These are phyloP conservation scores for Drosophila hawaiiensis DNA, from an alignment of 2,888 invertebrate species.

Conservation along the genomic window DNA sequence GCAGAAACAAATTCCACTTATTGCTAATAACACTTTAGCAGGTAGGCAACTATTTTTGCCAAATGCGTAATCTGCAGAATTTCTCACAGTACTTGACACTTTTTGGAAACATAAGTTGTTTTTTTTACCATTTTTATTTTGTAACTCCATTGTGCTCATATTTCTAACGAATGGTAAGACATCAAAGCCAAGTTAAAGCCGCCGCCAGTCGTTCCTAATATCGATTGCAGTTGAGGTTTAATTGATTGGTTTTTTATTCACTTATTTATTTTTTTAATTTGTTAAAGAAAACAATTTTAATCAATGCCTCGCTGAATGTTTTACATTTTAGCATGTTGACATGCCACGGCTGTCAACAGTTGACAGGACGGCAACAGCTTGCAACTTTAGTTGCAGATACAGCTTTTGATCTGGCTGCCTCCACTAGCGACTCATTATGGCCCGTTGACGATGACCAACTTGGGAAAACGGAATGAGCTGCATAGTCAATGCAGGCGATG, in stretches of 20 bases:
- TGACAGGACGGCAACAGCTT: conserved; percentile 56
- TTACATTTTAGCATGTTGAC: conserved; percentile 78
- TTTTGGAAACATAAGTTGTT: not conserved
- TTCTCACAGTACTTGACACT: not conserved
- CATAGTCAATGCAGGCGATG: conserved; percentile 61
- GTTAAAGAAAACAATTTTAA: conserved; percentile 68
- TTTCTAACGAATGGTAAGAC: not conserved
- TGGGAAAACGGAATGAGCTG: conserved; percentile 79
- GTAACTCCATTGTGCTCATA: not conserved
- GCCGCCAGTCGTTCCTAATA: not conserved
- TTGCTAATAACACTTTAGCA: not conserved
- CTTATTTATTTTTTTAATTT: conserved; percentile 13
- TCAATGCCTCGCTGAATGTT: conserved; percentile 71
- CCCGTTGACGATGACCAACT: conserved; percentile 76
- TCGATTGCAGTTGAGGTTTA: conserved; percentile 3
- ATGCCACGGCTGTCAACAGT: conserved; percentile 80
- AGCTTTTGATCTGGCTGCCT: conserved; percentile 16
- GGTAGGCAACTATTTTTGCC: not conserved
- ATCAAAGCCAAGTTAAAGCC: not conserved
- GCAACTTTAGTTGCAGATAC: not conserved
- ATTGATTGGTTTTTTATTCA: conserved; percentile 7
- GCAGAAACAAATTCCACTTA: not conserved
- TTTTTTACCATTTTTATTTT: not conserved
- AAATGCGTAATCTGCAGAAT: not conserved
- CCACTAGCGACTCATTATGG: conserved; percentile 72